Percentiles rank a stretch among this genome's conserved stretches.
Conservation (phyloP, 2,113 vertebrate species). For the Xyrauchen texanus region DNA sequence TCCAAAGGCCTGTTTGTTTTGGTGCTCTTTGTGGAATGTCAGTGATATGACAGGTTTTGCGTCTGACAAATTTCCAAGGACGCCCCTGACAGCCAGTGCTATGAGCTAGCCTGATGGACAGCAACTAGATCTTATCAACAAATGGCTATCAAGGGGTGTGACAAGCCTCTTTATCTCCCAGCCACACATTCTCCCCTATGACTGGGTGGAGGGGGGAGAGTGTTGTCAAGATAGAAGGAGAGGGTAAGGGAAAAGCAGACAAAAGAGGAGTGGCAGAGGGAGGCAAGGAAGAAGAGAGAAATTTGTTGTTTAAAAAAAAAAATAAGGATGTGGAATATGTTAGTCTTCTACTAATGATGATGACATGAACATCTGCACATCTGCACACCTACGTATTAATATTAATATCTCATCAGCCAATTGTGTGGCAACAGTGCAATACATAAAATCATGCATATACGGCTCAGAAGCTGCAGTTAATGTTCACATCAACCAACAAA, state of each 20-base stretch:
- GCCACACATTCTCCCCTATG: conserved; percentile 66
- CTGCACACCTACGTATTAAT: no score
- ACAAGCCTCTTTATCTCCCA: conserved; percentile 76
- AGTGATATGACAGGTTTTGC: conserved; percentile 52
- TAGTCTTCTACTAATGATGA: conserved; percentile 7
- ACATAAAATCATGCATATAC: no score
- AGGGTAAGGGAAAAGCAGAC: conserved; percentile 4
- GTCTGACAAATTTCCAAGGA: conserved; percentile 60
- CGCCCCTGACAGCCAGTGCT: conserved; percentile 65
- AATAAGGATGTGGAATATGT: conserved; percentile 1
- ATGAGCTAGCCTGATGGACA: conserved; percentile 68
- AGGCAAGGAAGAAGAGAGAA: not conserved
- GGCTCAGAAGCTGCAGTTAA: no score
- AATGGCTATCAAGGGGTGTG: conserved; percentile 68
- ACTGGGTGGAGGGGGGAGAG: conserved; percentile 17
- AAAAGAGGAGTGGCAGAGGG: conserved; percentile 18
- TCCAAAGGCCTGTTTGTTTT: conserved; percentile 48
- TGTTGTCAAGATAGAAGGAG: not conserved
- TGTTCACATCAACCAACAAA: no score
- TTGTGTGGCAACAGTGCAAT: no score
- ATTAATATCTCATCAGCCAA: no score
- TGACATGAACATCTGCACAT: not conserved
- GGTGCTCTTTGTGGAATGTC: conserved; percentile 54
- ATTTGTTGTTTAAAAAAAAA: not conserved
- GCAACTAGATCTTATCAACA: conserved; percentile 70